Percentiles rank a stretch among this genome's conserved stretches.
Conservation (phyloP, 1,140 invertebrate species). For the Drosophila punjabiensis region DNA sequence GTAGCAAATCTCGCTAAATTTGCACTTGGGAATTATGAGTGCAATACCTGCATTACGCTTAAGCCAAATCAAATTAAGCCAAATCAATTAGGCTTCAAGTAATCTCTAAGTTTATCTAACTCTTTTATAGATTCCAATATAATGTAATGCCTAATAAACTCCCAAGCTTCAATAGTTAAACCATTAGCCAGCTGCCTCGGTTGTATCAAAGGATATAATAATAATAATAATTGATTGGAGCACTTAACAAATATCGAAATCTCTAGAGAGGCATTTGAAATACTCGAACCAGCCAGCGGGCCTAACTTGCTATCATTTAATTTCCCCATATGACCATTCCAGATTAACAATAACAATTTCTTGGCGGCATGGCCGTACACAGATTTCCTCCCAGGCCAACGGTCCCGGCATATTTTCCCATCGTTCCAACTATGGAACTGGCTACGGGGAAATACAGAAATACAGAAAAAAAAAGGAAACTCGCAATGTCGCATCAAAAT, state of each 20-base stretch:
- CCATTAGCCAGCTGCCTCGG: neutral
- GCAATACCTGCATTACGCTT: neutral
- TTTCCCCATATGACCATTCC: slow-evolving; percentile 42
- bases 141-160: neutral
- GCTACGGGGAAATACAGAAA: slow-evolving; percentile 26
- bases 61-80: neutral
- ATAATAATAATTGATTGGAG: slow-evolving; percentile 45
- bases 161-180: neutral
- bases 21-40: neutral
- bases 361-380: slow-evolving; percentile 5
- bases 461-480: slow-evolving; percentile 21
- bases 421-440: slow-evolving; percentile 57
- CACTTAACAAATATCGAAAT: slow-evolving; percentile 36
- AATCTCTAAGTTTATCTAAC: neutral
- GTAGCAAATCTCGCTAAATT: neutral
- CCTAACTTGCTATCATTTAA: slow-evolving; percentile 16
- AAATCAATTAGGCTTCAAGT: neutral
- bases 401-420: slow-evolving; percentile 63
- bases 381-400: slow-evolving; percentile 49
- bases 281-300: slow-evolving; percentile 2
- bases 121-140: no score
- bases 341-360: slow-evolving; percentile 53
- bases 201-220: no score
- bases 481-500: slow-evolving; percentile 71
- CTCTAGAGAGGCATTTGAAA: slow-evolving; percentile 25